Base-by-base conservation (phyloP, 1,140 invertebrate genomes). In the Diorhabda elongata region DNA sequence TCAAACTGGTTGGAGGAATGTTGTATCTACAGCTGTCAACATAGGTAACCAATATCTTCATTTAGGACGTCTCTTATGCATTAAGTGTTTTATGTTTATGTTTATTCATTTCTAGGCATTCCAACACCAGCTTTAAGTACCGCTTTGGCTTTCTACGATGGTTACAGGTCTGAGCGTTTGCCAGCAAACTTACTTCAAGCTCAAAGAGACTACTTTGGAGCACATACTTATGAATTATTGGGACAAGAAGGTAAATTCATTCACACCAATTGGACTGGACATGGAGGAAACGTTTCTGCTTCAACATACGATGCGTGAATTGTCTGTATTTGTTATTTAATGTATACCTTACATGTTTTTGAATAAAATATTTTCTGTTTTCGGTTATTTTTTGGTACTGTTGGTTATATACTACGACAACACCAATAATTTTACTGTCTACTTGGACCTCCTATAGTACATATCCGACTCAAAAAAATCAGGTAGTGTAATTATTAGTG, bases 261-360 rank as follows among this genome's bases (percentile, higher is more conserved):
- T 2, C 98, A 99, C 79, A 99, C 97, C 58, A 99, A 99, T 81
- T 99, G 98, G 98, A 99, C 98, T 6, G 98, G 98, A 9, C 92
- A 93, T 74, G 98, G 98, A 57, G 98, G 98, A 69, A 94, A 94
- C 77, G 95, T 98, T 0, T 97, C 97, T 0, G 95, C 97, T 6
- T 92, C 95, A 57, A 97, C 96, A 2, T 99, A 99, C 78, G 89
- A 93, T 80, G 96, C 92, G 69, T 98, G 89, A 87, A 68, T 11
- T 52, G 47, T 52, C 6, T 3, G 47, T 5, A n/a, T 3, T 52
- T 52, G 4, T 52, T 52, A n/a, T 52, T 52, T 6, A 52, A 52
- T 52, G 47, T 52, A 52, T 52, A 52, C 47, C 6, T 8, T 52
- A 52, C n/a, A 52, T 52, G n/a, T 52, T 52, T 52, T 52, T 52